Conservation (phyloP, 2,888 invertebrate genomes). For the Hirtodrosophila trivittata region DNA sequence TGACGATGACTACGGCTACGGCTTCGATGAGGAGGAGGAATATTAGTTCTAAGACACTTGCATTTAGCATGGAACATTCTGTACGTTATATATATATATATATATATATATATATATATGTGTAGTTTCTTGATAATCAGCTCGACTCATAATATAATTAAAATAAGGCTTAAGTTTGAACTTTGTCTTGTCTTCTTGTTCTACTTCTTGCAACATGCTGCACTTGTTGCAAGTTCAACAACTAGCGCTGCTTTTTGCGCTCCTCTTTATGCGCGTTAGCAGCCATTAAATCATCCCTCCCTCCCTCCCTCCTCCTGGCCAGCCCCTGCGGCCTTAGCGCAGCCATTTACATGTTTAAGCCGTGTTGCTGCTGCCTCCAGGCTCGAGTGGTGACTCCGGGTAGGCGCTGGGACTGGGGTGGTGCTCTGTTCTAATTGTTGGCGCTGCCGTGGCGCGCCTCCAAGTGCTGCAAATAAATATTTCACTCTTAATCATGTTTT, state of each 20-base stretch:
- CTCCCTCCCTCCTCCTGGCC: slow-evolving; percentile 4
- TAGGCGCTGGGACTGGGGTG: neutral
- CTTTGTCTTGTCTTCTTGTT: neutral
- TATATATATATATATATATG: neutral
- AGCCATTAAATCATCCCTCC: slow-evolving; percentile 70
- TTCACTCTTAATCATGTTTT: slow-evolving; percentile 78
- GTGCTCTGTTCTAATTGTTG: slow-evolving; percentile 65
- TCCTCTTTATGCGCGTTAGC: slow-evolving; percentile 43
- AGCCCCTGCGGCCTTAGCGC: slow-evolving; percentile 28
- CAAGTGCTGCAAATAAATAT: slow-evolving; percentile 77
- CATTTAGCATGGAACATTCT: slow-evolving; percentile 23
- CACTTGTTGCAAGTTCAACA: slow-evolving; percentile 50
- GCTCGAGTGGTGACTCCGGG: slow-evolving; percentile 26
- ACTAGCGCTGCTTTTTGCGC: slow-evolving; percentile 9
- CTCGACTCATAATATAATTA: slow-evolving; percentile 57
- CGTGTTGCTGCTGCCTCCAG: slow-evolving; percentile 55
- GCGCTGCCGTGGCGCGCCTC: slow-evolving; percentile 68
- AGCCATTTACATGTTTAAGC: slow-evolving; percentile 74
- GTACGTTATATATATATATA: slow-evolving; percentile 16
- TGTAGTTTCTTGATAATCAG: slow-evolving; percentile 18
- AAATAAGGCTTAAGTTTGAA: slow-evolving; percentile 37
- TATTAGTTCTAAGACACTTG: slow-evolving; percentile 65
- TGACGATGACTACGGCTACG: slow-evolving; percentile 88
- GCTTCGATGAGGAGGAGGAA: slow-evolving; percentile 88
- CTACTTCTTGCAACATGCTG: slow-evolving; percentile 13